phyloP scores from a whole-genome alignment of 2,113 vertebrate genomes.

The Procavia capensis region DNA sequence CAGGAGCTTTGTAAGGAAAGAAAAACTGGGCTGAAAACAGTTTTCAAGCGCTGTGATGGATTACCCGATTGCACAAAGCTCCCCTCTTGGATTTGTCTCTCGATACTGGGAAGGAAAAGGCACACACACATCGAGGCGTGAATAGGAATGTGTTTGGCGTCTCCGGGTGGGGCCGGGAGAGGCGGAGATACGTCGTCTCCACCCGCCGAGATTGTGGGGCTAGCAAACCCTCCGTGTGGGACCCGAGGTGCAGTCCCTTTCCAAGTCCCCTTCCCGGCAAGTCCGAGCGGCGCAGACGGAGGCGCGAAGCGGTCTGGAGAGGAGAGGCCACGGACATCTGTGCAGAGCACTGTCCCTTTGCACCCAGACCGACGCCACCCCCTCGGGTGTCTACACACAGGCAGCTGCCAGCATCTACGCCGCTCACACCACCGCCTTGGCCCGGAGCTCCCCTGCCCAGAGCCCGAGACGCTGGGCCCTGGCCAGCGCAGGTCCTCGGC shows the following conservation, averaged over 20 bases:
- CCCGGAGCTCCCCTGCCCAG: neutral
- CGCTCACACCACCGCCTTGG: neutral
- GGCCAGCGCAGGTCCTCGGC: neutral
- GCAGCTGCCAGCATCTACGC: neutral
- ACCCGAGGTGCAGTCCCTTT: neutral
- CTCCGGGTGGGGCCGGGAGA: neutral
- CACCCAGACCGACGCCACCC: neutral
- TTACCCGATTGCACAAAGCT: conserved; percentile 34
- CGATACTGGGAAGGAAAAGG: neutral
- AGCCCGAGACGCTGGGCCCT: neutral
- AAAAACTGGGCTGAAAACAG: conserved; percentile 16
- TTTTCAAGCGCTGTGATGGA: neutral
- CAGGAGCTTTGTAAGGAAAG: neutral
- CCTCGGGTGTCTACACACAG: fast-evolving
- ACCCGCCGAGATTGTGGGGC: neutral
- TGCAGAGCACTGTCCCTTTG: neutral
- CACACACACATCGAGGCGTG: neutral
- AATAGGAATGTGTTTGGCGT: conserved; percentile 40
- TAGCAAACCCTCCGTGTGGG: neutral
- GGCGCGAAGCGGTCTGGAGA: neutral
- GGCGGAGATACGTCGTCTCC: neutral
- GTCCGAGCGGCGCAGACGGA: too few relatives aligned
- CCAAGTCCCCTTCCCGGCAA: neutral
- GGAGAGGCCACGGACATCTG: neutral
- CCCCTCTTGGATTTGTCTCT: conserved; percentile 35